Percentiles rank a stretch among this genome's conserved stretches.
These are phyloP conservation scores for Orchesella flavescens DNA, from an alignment of 2,888 invertebrate species.

Conservation along the genomic window DNA sequence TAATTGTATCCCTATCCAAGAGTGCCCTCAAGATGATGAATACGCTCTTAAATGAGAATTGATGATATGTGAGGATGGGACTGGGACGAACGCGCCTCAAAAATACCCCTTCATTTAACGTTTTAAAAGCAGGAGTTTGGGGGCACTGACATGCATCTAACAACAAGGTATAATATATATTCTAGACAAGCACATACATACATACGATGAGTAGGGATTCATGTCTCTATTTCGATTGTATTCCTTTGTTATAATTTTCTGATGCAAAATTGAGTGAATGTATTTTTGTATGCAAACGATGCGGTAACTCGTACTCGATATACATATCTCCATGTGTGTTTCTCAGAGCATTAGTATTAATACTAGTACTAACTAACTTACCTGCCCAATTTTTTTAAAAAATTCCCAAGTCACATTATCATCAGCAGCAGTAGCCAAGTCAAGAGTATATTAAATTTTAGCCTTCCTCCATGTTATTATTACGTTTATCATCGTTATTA, in stretches of 20 bases:
- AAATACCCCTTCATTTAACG: background rate
- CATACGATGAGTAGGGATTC: background rate
- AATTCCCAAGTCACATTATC: no score
- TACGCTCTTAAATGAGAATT: background rate
- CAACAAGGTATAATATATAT: background rate
- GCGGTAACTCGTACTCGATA: no score
- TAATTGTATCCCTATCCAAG: background rate
- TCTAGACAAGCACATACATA: background rate
- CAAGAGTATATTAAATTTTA: background rate
- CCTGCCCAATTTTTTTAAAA: background rate
- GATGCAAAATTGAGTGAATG: no score
- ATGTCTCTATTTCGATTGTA: background rate
- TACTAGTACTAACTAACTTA: background rate
- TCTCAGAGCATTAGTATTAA: no score
- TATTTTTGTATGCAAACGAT: no score
- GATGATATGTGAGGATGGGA: background rate
- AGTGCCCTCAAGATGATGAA: background rate
- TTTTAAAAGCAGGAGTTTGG: background rate
- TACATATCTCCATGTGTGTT: no score
- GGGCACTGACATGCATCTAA: constrained; percentile 38
- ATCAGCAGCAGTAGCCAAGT: no score
- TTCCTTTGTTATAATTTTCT: no score
- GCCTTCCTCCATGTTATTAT: constrained; percentile 43
- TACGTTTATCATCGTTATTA: constrained; percentile 38
- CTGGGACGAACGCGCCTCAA: no score